Conservation (phyloP, 2,888 invertebrate species). For the Drosophila prolongata region DNA sequence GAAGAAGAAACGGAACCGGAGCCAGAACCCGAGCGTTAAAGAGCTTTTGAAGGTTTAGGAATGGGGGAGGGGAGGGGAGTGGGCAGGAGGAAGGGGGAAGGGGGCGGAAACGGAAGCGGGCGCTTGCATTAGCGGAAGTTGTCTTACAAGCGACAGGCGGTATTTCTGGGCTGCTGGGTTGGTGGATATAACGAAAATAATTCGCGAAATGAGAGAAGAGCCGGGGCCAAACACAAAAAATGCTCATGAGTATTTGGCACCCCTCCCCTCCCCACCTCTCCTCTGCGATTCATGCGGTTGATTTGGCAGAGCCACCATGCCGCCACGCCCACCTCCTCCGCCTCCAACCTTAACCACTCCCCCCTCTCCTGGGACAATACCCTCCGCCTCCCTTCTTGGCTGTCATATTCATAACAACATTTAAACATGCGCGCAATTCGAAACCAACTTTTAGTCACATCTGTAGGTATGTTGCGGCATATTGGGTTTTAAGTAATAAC, state of each 20-base stretch:
- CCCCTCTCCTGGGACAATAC: not conserved
- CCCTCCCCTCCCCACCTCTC: not conserved
- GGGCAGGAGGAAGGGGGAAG: not conserved
- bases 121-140: slow-evolving; percentile 62
- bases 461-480: not conserved
- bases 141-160: slow-evolving; percentile 47
- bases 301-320: slow-evolving; percentile 21
- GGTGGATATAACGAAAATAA: slow-evolving; percentile 31
- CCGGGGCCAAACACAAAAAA: not conserved
- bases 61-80: not conserved
- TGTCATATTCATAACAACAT: slow-evolving; percentile 64
- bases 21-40: slow-evolving; percentile 8
- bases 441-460: slow-evolving; percentile 27
- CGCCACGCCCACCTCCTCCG: not conserved
- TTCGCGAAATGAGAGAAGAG: slow-evolving; percentile 15
- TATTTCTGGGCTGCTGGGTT: slow-evolving; percentile 7
- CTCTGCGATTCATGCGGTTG: slow-evolving; percentile 26
- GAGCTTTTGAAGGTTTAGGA: not conserved
- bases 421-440: slow-evolving; percentile 61
- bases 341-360: not conserved
- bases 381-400: slow-evolving; percentile 3
- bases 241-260: slow-evolving; percentile 29
- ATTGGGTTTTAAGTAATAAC: not conserved
- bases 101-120: slow-evolving; percentile 54
- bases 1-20: slow-evolving; percentile 41